Evolutionary conservation across 2,797 vertebrate species (phyloP).

Genomic region (Perodicticus potto): DNA sequence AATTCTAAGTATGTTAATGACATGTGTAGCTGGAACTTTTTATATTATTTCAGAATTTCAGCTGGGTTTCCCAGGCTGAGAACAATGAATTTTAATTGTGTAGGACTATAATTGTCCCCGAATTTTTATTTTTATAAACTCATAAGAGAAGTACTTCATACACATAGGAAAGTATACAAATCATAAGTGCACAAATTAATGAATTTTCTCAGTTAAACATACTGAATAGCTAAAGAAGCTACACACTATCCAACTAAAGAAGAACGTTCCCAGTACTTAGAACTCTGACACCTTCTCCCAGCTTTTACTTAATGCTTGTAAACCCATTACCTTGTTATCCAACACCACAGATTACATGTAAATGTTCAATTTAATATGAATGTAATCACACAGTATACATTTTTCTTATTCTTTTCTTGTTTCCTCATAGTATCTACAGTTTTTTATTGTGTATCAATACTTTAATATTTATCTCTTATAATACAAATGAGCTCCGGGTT

Average conservation of each 20-base stretch:
- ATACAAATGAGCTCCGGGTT: not conserved
- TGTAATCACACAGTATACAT: not conserved
- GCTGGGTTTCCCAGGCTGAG: conserved; percentile 16
- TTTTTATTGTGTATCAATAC: not conserved
- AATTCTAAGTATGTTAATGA: conserved; percentile 52
- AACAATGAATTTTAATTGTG: conserved; percentile 53
- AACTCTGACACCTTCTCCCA: not conserved
- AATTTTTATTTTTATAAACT: conserved; percentile 46
- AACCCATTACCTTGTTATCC: not conserved
- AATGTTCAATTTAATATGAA: not conserved
- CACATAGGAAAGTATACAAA: not conserved
- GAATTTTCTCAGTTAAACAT: conserved; percentile 27
- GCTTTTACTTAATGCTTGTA: not conserved
- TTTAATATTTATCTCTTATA: not conserved
- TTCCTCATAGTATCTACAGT: not conserved
- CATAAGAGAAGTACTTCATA: not conserved
- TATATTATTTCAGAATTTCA: conserved; percentile 61
- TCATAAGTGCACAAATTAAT: not conserved
- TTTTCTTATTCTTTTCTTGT: conserved; percentile 1
- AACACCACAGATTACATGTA: not conserved
- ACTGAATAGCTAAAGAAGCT: not conserved
- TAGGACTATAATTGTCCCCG: not conserved
- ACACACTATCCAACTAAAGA: not conserved
- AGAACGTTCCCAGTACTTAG: not conserved
- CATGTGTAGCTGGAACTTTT: not conserved